A percentile compares a stretch with the other conserved stretches of the same genome.
Conservation (phyloP, 2,113 vertebrate species). For the Suricata suricatta region DNA sequence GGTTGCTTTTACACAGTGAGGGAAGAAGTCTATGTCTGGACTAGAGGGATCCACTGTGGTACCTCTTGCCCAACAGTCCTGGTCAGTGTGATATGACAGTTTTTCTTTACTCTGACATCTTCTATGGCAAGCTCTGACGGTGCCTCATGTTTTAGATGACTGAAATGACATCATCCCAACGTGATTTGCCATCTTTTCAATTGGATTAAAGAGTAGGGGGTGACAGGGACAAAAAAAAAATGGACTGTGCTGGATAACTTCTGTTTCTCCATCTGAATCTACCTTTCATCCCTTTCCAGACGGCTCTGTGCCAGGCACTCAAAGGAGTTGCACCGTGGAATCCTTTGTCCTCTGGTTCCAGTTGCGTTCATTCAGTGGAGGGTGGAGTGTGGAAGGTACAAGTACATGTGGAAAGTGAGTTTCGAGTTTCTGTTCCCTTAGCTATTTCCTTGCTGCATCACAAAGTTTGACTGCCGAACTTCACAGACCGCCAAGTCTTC, state of each 20-base stretch:
- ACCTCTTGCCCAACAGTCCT: background rate
- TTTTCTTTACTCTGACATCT: background rate
- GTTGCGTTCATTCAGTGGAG: background rate
- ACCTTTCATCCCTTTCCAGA: background rate
- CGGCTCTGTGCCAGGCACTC: background rate
- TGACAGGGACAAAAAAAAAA: background rate
- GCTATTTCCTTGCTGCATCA: background rate
- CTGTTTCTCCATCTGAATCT: background rate
- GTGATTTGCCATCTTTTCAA: background rate
- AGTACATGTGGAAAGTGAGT: background rate
- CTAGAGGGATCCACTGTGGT: background rate
- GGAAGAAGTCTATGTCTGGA: background rate
- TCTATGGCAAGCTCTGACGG: background rate
- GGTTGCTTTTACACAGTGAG: background rate
- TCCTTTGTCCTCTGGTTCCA: background rate
- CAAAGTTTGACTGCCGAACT: background rate
- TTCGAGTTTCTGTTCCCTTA: background rate
- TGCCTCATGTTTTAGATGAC: background rate
- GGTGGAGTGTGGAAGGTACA: accelerated
- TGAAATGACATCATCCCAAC: background rate
- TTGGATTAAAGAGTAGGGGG: background rate
- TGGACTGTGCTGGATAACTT: background rate
- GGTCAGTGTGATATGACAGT: background rate
- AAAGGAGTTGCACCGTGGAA: accelerated
- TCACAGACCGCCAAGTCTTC: background rate